Evolutionary conservation across 1,140 invertebrate genomes (phyloP), one percentile per base, ranked within the genome.

Genomic region (Nasonia giraulti): DNA sequence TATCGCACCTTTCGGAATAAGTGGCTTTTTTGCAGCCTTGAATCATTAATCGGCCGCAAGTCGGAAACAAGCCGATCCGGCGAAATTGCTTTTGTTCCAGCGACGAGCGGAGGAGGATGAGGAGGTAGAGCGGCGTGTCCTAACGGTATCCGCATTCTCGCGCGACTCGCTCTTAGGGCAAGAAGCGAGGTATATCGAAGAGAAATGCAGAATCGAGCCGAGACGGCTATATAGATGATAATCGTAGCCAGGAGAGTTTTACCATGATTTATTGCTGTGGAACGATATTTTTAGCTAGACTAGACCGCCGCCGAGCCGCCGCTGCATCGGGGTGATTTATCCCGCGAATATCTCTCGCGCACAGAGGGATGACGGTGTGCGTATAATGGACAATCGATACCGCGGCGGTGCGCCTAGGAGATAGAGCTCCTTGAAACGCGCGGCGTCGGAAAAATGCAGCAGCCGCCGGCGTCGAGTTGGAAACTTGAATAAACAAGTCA

Each of bases 101-200:
- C 2, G 55, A n/a, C 55, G 55, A 3, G 12, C 6, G 47, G 47
- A 50, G 68, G n/a, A 12, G 27, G 68, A 68, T 10, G 11, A 33
- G 7, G 55, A 33, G 69, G 31, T 14, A n/a, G 11, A 33, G 55
- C 17, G 4, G 55, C 55, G 69, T 71, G 68, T 31, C 69, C 69
- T 82, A 76, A 82, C 73, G 81, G 81, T 14, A 82, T 82, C 10
- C 11, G 75, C 82, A 77, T 83, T 83, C 74, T 77, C 77, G 40
- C 40, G 40, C 40, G 40, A 44, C 40, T 44, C 17, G 17, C 17
- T 62, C 55, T 62, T 62, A 62, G 14, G 33, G 31, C n/a, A 77
- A 75, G 81, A 77, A 83, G 62, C 71, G 37, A 47, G 33, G 40
- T 73, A n/a, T 62, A 83, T 71, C 62, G 23, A 68, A 83, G 75